A percentile compares a stretch with the other conserved stretches of the same genome.
These are phyloP conservation scores for Prolemur simus DNA, from an alignment of 2,113 vertebrate genomes.

Conservation along the genomic window DNA sequence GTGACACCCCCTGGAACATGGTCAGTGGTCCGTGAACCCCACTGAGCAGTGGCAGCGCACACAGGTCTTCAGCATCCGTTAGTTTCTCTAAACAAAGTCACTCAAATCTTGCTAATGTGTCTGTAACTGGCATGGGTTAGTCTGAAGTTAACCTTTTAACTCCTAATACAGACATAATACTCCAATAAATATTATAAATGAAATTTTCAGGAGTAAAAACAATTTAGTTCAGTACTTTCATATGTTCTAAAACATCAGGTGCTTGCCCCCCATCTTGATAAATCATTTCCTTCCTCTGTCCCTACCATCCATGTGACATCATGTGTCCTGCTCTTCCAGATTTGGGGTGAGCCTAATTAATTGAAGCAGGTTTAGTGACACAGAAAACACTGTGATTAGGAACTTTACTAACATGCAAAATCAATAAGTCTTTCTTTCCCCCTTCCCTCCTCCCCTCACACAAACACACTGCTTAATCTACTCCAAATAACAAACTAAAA, in stretches of 20 bases:
- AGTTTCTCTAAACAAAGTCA: not conserved
- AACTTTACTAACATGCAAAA: not conserved
- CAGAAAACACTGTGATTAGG: not conserved
- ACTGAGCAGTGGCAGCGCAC: not conserved
- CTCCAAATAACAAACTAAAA: not conserved
- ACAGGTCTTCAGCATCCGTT: not conserved
- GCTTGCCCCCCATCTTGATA: not conserved
- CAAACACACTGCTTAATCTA: not conserved
- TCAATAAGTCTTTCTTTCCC: not conserved
- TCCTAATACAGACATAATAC: not conserved
- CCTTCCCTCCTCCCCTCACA: no score
- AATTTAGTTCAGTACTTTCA: not conserved
- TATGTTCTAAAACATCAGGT: not conserved
- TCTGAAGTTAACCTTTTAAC: not conserved
- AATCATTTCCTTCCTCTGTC: not conserved
- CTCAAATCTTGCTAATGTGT: not conserved
- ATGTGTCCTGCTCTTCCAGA: not conserved
- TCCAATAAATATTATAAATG: not conserved
- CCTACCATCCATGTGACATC: not conserved
- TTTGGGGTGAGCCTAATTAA: not conserved
- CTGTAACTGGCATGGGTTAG: not conserved
- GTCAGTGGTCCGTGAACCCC: not conserved
- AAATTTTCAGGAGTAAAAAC: not conserved
- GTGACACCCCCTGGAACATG: fast-evolving
- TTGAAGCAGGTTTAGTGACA: not conserved